A percentile compares a stretch with the other conserved stretches of the same genome.
Evolutionary conservation across 2,797 vertebrate genomes (phyloP).

Genomic region (Argya squamiceps): DNA sequence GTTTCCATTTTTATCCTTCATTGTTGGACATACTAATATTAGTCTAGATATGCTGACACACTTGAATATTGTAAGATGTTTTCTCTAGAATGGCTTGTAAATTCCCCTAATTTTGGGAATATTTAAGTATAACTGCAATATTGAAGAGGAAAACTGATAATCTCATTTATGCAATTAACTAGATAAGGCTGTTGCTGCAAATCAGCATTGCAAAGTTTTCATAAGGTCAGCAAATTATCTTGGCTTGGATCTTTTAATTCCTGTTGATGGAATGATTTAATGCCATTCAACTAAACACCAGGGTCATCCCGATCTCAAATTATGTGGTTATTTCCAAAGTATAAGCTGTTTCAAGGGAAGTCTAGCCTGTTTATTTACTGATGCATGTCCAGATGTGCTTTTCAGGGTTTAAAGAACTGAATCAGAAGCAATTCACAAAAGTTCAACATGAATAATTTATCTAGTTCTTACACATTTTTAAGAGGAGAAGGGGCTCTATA

Average conservation of each 20-base stretch:
- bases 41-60: background rate
- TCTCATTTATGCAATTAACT: background rate
- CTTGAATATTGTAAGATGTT: background rate
- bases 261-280: background rate
- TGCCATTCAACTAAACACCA: background rate
- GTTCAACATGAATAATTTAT: conserved; percentile 50
- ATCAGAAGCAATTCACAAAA: conserved; percentile 56
- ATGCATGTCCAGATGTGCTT: conserved; percentile 27
- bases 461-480: background rate
- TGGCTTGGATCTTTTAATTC: background rate
- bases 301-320: conserved; percentile 36
- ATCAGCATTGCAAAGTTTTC: conserved; percentile 6
- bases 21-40: background rate
- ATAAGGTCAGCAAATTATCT: background rate
- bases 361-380: conserved; percentile 16
- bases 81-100: background rate
- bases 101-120: background rate
- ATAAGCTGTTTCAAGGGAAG: conserved; percentile 34
- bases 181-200: background rate
- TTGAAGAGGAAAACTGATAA: background rate
- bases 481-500: background rate
- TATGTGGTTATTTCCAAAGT: conserved; percentile 36
- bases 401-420: conserved; percentile 26
- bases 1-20: background rate
- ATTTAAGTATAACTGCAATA: background rate